phyloP scores from a whole-genome alignment of 1,140 invertebrate genomes.

The Caenorhabditis brenneri region DNA sequence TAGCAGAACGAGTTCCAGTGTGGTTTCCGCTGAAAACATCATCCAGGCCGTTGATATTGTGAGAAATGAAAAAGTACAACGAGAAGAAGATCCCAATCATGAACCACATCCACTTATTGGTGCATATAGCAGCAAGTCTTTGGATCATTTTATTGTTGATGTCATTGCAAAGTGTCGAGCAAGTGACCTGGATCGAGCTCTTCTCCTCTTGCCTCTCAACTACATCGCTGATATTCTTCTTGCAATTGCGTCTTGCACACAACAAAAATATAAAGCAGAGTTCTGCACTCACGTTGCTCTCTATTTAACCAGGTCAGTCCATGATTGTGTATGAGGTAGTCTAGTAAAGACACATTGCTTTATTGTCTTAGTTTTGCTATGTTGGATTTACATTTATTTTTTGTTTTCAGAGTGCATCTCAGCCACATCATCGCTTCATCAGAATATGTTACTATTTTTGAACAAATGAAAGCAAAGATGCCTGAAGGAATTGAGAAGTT shows the following conservation, averaged over 20 bases:
- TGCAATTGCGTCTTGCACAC: conserved; percentile 78
- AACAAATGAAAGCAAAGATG: conserved; percentile 77
- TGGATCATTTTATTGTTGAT: conserved; percentile 82
- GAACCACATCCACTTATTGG: conserved; percentile 79
- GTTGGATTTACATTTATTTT: too few relatives aligned
- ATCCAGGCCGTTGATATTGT: conserved; percentile 69
- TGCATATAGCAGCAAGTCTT: conserved; percentile 78
- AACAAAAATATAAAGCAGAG: conserved; percentile 79
- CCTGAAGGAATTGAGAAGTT: conserved; percentile 72
- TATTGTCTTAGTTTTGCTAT: too few relatives aligned
- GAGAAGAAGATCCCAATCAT: conserved; percentile 58
- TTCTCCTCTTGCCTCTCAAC: conserved; percentile 84
- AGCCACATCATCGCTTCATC: conserved; percentile 80
- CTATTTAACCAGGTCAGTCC: conserved; percentile 79
- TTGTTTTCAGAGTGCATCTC: conserved; percentile 78
- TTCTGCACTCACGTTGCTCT: conserved; percentile 79
- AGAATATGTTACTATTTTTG: conserved; percentile 78
- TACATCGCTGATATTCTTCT: conserved; percentile 81
- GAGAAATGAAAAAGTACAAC: conserved; percentile 56
- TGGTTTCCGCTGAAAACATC: conserved; percentile 72
- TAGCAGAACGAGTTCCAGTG: conserved; percentile 86
- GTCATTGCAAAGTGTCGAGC: conserved; percentile 80
- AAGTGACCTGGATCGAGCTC: conserved; percentile 87
- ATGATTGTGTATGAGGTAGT: too few relatives aligned
- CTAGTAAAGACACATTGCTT: too few relatives aligned